phyloP scores from a whole-genome alignment of 1,140 invertebrate species.

The Eupristina koningsbergeri region DNA sequence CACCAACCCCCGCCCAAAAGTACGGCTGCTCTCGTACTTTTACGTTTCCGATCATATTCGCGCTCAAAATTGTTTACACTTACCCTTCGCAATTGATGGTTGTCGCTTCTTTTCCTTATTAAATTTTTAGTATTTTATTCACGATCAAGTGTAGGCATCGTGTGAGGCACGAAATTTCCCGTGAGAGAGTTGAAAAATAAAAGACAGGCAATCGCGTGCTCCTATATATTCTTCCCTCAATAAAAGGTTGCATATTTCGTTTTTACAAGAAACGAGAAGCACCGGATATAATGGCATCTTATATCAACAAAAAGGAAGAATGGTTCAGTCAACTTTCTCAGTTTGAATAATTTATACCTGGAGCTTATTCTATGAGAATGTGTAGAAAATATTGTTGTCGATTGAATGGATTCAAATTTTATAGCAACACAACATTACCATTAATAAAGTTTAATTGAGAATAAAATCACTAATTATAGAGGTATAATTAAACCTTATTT shows the following conservation, averaged over 20 bases:
- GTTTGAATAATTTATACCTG: not conserved
- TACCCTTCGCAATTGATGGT: not conserved
- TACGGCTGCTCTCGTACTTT: not conserved
- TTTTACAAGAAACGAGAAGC: not conserved
- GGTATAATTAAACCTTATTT: too few relatives aligned
- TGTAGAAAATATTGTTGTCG: not conserved
- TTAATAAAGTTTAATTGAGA: too few relatives aligned
- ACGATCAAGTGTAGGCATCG: not conserved
- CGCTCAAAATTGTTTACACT: not conserved
- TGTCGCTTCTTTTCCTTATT: not conserved
- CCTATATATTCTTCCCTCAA: conserved; percentile 10
- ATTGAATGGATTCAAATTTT: not conserved
- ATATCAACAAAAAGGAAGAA: not conserved
- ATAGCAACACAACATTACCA: too few relatives aligned
- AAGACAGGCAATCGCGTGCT: not conserved
- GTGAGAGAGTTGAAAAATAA: conserved; percentile 21
- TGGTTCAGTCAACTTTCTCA: not conserved
- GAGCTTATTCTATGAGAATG: not conserved
- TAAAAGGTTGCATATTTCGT: not conserved
- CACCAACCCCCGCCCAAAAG: too few relatives aligned
- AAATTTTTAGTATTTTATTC: not conserved
- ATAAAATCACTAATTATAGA: too few relatives aligned
- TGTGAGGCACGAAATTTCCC: not conserved
- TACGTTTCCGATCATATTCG: not conserved
- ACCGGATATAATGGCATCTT: not conserved